Base-by-base conservation (phyloP, 2,797 vertebrate genomes). In the Scolopax rusticola region DNA sequence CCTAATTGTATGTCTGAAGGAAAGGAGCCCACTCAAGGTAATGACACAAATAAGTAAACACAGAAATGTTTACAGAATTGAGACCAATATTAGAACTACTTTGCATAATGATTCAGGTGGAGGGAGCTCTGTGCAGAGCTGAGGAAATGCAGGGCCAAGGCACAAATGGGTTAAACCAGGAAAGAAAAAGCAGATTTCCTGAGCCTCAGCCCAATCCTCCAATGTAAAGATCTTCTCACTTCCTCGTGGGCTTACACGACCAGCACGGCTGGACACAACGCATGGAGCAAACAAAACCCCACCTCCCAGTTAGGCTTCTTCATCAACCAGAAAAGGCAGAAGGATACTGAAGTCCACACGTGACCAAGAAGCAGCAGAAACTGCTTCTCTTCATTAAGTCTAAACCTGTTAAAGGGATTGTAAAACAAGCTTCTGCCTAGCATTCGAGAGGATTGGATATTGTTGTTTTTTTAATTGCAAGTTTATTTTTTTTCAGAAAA, bases 171-270 rank as follows among this genome's bases (percentile, higher is more conserved):
- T 41, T 57, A 64, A 51, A 11, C 6, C n/a, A 73, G 48, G n/a
- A 77, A 77, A 67, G 15, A 81, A 53, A 73, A 64, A 54, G 32
- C 28, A 4, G 8, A 23, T 57, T 30, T 63, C n/a, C 50, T 1
- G 2, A 57, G 38, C 18, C 43, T 43, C 45, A 45, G 76, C 24
- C 30, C 54, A 68, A 20, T 10, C 7, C 5, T 27, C 11, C 54
- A n/a, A 2, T 1, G 9, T 5, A 9, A 63, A 48, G 56, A 32
- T 27, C 36, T 36, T 21, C 11, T 25, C 7, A 1, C 51, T 20
- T 50, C 77, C n/a, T 45, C 32, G 2, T 0, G 2, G 28, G 40
- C 36, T 48, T 24, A 15, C 59, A 5, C 1, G 2, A 24, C 4
- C 65, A 40, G 9, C 8, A 27, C 38, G 23, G 6, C n/a, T 12